A percentile compares a stretch with the other conserved stretches of the same genome.
Evolutionary conservation across 2,797 vertebrate genomes (phyloP).

Genomic region (Epinephelus awoara): DNA sequence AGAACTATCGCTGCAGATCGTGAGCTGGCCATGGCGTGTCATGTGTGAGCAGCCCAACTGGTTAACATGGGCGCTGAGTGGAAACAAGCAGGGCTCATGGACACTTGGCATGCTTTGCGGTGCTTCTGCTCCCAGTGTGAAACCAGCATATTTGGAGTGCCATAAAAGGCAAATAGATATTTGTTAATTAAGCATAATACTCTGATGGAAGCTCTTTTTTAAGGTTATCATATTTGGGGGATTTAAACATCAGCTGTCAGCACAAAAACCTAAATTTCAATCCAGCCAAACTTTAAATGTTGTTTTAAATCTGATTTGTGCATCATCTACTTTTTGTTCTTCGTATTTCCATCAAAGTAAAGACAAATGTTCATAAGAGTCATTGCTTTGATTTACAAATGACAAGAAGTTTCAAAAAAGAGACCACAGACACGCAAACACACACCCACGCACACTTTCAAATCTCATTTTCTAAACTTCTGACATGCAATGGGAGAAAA

Average conservation of each 20-base stretch:
- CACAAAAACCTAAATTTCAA: not conserved
- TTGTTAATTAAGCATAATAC: not conserved
- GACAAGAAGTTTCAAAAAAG: slow-evolving; percentile 46
- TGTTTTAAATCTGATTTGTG: not conserved
- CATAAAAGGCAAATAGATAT: slow-evolving; percentile 8
- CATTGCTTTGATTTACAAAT: slow-evolving; percentile 78
- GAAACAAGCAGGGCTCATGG: no score
- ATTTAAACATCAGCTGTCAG: not conserved
- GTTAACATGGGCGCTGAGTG: no score
- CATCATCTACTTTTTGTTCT: not conserved
- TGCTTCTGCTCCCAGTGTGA: no score
- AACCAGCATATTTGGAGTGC: not conserved
- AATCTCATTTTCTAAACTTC: slow-evolving; percentile 56
- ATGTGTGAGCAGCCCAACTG: no score
- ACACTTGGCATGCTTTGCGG: no score
- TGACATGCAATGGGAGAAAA: slow-evolving; percentile 63
- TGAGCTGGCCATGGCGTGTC: no score
- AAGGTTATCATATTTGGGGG: not conserved
- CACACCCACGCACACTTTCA: not conserved
- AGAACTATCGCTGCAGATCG: no score
- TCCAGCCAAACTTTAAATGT: not conserved
- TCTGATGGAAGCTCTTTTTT: not conserved
- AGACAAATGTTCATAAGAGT: slow-evolving; percentile 54
- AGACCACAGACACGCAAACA: slow-evolving; percentile 2
- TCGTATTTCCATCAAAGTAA: slow-evolving; percentile 17